Evolutionary conservation across 2,888 invertebrate genomes (phyloP), one percentile per base, ranked within the genome.

Genomic region (Cylindroiulus punctatus): DNA sequence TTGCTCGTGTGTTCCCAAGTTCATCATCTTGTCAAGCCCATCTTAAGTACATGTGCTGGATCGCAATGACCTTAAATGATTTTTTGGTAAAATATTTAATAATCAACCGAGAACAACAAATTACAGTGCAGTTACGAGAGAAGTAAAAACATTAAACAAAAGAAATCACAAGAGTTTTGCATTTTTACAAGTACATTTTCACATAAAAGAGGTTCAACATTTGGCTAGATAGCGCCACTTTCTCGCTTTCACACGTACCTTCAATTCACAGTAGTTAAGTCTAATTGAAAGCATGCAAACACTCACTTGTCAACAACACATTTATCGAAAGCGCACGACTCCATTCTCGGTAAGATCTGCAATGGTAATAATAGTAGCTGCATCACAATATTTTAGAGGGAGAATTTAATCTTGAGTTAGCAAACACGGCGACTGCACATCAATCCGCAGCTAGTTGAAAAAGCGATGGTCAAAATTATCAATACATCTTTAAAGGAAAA

Each of bases 51-150:
- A 42, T 42, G 42, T 42, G 10, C 17, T 10, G 1, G 14, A 47
- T 1, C 10, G 22, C 7, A 65, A 57, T 22, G 3, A 65, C 22
- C 65, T 65, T 26, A 22, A 65, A 65, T 10, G 22, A 26, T 26
- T 65, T 65, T 65, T 65, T 65, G 65, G 65, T 65, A 65, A 65
- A 65, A 65, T 65, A 65, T 65, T 65, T 65, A 65, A 65, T 65
- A 65, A 65, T 65, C 65, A 65, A 65, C 65, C 65, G 65, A 65
- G 65, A 65, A 65, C 65, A 65, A 65, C 65, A 65, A 65, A 65
- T 65, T 65, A 65, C 65, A 65, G 65, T 65, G 65, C 65, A 65
- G 65, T 65, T 65, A 65, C 65, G 65, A 65, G 65, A 65, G 22
- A 65, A 65, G 65, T 65, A 65, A 65, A 65, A 65, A 65, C 65